Percentiles rank a stretch among this genome's conserved stretches.
phyloP scores from a whole-genome alignment of 2,113 vertebrate species.

The Ursus arctos region DNA sequence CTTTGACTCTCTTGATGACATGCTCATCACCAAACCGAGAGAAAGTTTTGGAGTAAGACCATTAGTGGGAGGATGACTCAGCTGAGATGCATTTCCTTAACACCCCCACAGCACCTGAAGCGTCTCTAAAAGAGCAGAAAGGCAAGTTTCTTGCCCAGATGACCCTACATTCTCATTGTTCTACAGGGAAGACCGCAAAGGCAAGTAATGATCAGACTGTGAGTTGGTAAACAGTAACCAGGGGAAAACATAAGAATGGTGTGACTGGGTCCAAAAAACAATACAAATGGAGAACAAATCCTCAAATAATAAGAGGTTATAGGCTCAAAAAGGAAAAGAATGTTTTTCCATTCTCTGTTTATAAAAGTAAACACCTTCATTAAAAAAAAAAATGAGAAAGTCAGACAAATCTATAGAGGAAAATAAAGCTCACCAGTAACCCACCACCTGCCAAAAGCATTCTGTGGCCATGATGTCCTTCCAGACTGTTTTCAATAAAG shows the following conservation, averaged over 20 bases:
- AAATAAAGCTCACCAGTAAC: not conserved
- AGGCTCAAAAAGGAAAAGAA: not conserved
- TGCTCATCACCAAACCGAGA: not conserved
- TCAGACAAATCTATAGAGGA: not conserved
- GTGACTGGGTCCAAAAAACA: not conserved
- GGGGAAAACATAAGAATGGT: not conserved
- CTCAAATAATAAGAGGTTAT: not conserved
- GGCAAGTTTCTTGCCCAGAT: not conserved
- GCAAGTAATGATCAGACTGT: not conserved
- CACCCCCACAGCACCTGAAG: not conserved
- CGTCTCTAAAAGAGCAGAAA: not conserved
- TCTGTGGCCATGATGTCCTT: not conserved
- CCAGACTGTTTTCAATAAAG: not conserved
- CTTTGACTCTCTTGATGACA: not conserved
- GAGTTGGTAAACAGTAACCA: not conserved
- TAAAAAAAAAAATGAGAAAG: not conserved
- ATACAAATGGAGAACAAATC: not conserved
- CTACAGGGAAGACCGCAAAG: not conserved
- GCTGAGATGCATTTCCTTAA: not conserved
- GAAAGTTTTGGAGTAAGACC: not conserved
- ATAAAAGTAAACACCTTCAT: constrained; percentile 27
- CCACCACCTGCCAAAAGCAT: not conserved
- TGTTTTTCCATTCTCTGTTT: not conserved
- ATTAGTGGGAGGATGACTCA: constrained; percentile 53
- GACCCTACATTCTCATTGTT: not conserved